Evolutionary conservation across 2,113 vertebrate genomes (phyloP), one percentile per base, ranked within the genome.

Genomic region (Coptodon rendalli): DNA sequence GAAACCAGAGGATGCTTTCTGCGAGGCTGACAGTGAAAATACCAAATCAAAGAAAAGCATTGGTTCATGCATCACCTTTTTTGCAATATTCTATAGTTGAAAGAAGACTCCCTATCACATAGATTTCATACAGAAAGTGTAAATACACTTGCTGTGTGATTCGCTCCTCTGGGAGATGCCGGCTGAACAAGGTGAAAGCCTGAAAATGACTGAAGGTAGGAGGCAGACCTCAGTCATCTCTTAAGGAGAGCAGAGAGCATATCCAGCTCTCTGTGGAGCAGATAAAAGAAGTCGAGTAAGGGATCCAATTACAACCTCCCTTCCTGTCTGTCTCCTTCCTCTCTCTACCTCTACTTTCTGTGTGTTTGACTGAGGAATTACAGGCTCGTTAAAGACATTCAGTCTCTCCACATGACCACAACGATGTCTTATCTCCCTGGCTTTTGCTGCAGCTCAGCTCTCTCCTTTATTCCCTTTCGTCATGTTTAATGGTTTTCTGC

Each of bases 301-400:
- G 80, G 87, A 89, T 87, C 84, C 76, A 85, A 81, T 88, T 87
- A 89, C 45, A 83, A 73, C 84, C 73, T 81, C 29, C 19, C 31
- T 84, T 38, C 40, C 31, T 86, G 40, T 73, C 57, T 71, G 31
- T 38, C 34, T 80, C 53, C 73, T 78, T 63, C 54, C 38, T 10
- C 14, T 22, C 68, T 81, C 71, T 14, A 24, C 48, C 50, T 40
- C 53, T 22, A 13, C 52, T 56, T 80, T 73, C 48, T 86, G 29
- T 34, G 68, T 81, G 38, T 83, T 84, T 82, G 85, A 82, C 78
- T 83, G 81, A 87, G 9, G 66, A 91, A 89, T 88, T 80, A 82
- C 71, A 56, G 86, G 27, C 61, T 87, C 31, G 80, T 89, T 88
- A 85, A 88, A 84, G 68, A 48, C 71, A 87, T 56, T 59, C 76